These are phyloP conservation scores for Campylorhamphus procurvoides DNA, from an alignment of 2,113 vertebrate species.

Conservation along the genomic window DNA sequence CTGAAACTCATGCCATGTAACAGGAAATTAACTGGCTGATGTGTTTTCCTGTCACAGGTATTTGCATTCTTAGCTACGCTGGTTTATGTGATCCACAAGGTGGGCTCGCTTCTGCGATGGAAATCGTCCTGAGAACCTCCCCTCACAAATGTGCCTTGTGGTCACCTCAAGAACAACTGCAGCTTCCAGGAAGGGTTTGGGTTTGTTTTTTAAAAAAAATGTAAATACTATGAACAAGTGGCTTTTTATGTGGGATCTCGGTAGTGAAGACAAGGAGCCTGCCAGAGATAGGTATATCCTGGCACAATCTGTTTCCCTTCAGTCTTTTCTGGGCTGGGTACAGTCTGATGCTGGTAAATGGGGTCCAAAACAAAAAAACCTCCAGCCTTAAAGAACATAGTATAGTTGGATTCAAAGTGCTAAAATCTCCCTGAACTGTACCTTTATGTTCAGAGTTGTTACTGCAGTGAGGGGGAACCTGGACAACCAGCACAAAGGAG, in stretches of 20 bases:
- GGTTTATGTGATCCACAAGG: conserved; percentile 79
- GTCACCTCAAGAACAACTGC: background rate
- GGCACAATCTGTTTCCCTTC: background rate
- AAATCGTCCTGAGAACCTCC: conserved; percentile 71
- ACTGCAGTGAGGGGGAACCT: background rate
- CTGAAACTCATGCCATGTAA: background rate
- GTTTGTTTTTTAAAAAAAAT: background rate
- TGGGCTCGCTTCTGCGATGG: conserved; percentile 79
- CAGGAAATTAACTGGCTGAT: background rate
- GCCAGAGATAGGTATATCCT: background rate
- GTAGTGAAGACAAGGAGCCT: background rate
- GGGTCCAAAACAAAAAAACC: background rate
- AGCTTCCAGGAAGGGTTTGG: background rate
- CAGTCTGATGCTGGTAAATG: background rate
- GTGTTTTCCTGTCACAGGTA: conserved; percentile 72
- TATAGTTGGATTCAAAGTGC: background rate
- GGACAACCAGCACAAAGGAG: background rate
- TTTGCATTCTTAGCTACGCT: conserved; percentile 80
- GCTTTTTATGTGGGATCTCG: background rate
- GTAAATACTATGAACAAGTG: background rate
- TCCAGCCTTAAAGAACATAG: background rate
- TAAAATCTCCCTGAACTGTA: background rate
- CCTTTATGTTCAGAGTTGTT: background rate
- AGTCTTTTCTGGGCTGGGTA: background rate
- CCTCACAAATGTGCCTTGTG: background rate